Conservation (phyloP, 1,140 invertebrate species). For the Danaus plexippus region DNA sequence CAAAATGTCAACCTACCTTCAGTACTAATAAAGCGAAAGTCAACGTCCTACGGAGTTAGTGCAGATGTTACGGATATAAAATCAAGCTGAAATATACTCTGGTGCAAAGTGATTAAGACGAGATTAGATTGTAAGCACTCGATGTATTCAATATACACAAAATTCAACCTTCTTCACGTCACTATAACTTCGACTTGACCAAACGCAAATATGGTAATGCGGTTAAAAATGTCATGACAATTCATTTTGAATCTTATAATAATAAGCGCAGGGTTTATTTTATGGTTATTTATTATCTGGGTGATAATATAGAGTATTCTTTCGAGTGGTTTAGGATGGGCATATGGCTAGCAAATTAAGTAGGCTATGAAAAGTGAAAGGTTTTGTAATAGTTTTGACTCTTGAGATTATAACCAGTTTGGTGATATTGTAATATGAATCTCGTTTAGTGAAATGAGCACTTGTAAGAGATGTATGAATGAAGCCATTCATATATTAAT, state of each 20-base stretch:
- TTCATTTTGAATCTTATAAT: constrained; percentile 11
- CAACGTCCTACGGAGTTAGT: constrained; percentile 17
- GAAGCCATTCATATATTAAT: too few species aligned
- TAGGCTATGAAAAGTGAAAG: constrained; percentile 44
- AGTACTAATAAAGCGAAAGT: constrained; percentile 22
- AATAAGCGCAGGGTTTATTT: neutral
- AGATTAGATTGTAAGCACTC: constrained; percentile 7
- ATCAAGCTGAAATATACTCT: constrained; percentile 10
- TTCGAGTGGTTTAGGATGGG: constrained; percentile 26
- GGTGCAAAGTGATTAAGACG: constrained; percentile 4
- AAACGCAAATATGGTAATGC: constrained; percentile 11
- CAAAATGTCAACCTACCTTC: constrained; percentile 7
- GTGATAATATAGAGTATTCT: constrained; percentile 12
- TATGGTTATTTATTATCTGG: neutral
- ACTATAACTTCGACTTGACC: constrained; percentile 13
- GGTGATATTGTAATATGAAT: constrained; percentile 11
- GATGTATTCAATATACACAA: constrained; percentile 12
- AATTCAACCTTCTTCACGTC: constrained; percentile 20
- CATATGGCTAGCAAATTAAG: constrained; percentile 29
- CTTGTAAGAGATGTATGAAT: too few species aligned
- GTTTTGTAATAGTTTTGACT: constrained; percentile 32
- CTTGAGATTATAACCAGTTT: constrained; percentile 21
- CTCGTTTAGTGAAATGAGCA: neutral
- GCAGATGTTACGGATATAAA: constrained; percentile 11
- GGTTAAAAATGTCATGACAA: neutral